These are phyloP conservation scores for Petrolisthes cinctipes DNA, from an alignment of 2,888 invertebrate genomes.

Conservation along the genomic window DNA sequence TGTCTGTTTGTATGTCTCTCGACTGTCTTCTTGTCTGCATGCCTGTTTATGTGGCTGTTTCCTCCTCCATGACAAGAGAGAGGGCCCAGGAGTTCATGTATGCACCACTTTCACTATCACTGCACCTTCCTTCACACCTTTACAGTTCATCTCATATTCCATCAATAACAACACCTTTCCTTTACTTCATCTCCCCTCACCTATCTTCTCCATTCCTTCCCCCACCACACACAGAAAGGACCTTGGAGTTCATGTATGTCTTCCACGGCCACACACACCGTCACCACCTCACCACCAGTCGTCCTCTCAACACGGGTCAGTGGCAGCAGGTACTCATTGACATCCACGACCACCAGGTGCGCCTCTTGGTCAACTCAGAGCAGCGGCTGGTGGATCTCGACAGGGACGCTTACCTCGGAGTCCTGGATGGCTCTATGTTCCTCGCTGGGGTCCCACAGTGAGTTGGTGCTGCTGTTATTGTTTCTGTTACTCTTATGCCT, in stretches of 20 bases:
- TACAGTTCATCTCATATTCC: too few relatives aligned
- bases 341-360: constrained; percentile 91
- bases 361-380: constrained; percentile 92
- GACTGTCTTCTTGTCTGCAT: background rate
- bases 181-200: too few relatives aligned
- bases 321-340: constrained; percentile 98
- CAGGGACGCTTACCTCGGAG: constrained; percentile 89
- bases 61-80: background rate
- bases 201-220: background rate
- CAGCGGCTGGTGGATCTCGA: constrained; percentile 87
- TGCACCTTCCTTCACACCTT: too few relatives aligned
- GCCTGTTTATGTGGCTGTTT: background rate
- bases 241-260: constrained; percentile 51
- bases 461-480: constrained; percentile 70
- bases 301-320: constrained; percentile 89
- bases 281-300: constrained; percentile 77
- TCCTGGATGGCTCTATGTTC: constrained; percentile 89
- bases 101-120: too few relatives aligned
- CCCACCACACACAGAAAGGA: constrained; percentile 21
- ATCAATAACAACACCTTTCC: too few relatives aligned
- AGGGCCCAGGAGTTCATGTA: too few relatives aligned
- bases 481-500: too few relatives aligned
- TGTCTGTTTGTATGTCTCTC: background rate
- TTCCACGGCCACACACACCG: constrained; percentile 15
- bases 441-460: constrained; percentile 93